These are phyloP conservation scores for Dinothrombium tinctorium DNA, from an alignment of 1,140 invertebrate genomes.

Conservation along the genomic window DNA sequence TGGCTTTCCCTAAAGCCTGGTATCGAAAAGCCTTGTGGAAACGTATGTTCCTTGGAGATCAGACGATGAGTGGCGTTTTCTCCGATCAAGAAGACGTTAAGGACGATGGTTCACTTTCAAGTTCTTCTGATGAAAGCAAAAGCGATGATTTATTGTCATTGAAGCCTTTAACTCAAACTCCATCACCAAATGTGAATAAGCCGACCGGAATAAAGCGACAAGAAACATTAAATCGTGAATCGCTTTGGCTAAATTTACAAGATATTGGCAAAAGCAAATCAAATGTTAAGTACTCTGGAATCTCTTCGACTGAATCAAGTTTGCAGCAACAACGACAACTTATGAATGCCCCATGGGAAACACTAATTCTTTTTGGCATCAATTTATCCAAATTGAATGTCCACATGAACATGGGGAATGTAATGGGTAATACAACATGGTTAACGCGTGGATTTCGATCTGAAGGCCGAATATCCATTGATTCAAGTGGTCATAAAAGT, in stretches of 20 bases:
- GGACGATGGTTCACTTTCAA: slow-evolving; percentile 2
- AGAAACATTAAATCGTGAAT: background rate
- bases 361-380: slow-evolving; percentile 75
- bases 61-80: slow-evolving; percentile 31
- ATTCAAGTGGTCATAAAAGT: slow-evolving; percentile 79
- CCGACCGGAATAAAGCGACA: background rate
- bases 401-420: slow-evolving; percentile 97
- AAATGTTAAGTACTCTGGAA: background rate
- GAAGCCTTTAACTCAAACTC: background rate
- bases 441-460: slow-evolving; percentile 67
- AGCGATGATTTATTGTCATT: background rate
- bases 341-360: slow-evolving; percentile 44
- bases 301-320: background rate
- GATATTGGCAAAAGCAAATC: background rate
- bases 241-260: background rate
- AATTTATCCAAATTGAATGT: slow-evolving; percentile 85
- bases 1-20: slow-evolving; percentile 96
- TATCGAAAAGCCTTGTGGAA: slow-evolving; percentile 75
- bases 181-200: background rate
- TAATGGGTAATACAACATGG: slow-evolving; percentile 93
- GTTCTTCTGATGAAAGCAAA: slow-evolving; percentile 2
- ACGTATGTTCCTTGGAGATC: slow-evolving; percentile 72
- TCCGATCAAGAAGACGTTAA: slow-evolving; percentile 24
- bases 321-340: slow-evolving; percentile 1
- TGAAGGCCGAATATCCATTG: slow-evolving; percentile 70